A percentile compares a stretch with the other conserved stretches of the same genome.
phyloP scores from a whole-genome alignment of 2,113 vertebrate species.

The Charina bottae region DNA sequence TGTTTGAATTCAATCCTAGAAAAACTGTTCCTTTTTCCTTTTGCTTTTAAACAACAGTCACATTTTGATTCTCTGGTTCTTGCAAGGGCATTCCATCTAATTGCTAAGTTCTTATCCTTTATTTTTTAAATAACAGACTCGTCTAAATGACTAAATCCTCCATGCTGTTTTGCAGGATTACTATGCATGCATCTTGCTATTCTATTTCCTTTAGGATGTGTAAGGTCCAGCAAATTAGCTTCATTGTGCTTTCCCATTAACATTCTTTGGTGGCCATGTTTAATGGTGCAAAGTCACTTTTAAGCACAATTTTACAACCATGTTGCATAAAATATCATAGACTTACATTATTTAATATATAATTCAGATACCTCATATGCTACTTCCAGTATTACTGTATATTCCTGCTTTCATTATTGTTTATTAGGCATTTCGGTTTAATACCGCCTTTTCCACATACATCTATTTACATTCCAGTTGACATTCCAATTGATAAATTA shows the following conservation, averaged over 20 bases:
- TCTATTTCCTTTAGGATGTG: not conserved
- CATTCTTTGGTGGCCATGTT: not conserved
- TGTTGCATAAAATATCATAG: not conserved
- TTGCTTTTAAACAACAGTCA: not conserved
- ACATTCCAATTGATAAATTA: not conserved
- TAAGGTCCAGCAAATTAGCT: not conserved
- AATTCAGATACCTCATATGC: not conserved
- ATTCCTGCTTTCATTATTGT: not conserved
- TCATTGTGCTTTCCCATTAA: not conserved
- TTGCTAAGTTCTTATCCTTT: not conserved
- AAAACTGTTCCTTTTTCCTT: not conserved
- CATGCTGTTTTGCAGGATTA: not conserved
- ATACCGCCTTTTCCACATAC: not conserved
- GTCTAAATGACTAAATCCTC: not conserved
- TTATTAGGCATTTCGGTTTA: not conserved
- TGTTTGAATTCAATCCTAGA: not conserved
- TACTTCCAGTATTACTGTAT: not conserved
- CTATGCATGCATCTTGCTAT: not conserved
- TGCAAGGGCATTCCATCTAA: not conserved
- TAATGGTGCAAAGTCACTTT: not conserved
- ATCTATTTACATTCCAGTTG: not conserved
- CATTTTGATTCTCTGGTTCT: not conserved
- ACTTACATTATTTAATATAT: not conserved
- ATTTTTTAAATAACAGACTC: not conserved
- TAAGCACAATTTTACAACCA: not conserved